phyloP scores from a whole-genome alignment of 2,888 invertebrate genomes.

The Eilema griseolum region DNA sequence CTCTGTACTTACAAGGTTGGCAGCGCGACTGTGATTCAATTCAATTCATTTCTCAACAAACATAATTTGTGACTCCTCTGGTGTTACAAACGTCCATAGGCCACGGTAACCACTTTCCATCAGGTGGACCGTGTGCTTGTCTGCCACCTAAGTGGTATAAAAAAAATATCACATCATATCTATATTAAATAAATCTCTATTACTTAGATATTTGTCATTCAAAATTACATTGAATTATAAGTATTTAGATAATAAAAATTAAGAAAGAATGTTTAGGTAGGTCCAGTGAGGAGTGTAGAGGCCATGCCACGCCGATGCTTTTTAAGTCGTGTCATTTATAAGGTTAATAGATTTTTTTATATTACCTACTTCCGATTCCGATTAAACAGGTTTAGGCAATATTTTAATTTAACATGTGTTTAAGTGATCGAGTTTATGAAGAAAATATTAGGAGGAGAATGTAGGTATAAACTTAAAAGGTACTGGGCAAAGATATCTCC shows the following conservation, averaged over 20 bases:
- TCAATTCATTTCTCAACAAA: no score
- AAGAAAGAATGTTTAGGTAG: not conserved
- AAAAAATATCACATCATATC: no score
- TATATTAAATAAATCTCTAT: no score
- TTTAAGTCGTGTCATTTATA: not conserved
- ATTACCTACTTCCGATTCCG: not conserved
- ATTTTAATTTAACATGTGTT: conserved; percentile 1
- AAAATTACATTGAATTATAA: not conserved
- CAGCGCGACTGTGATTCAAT: no score
- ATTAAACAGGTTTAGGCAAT: not conserved
- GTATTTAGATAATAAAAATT: not conserved
- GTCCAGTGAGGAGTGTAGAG: not conserved
- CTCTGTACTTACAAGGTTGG: no score
- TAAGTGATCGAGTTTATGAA: not conserved
- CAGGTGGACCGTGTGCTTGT: no score
- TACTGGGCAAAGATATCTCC: not conserved
- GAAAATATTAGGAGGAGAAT: not conserved
- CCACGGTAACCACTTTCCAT: no score
- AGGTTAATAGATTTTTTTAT: not conserved
- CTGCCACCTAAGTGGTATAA: no score
- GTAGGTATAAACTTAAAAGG: not conserved
- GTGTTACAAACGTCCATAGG: no score
- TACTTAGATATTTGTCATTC: no score
- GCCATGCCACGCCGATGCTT: not conserved
- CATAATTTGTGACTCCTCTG: no score